Percentiles rank a stretch among this genome's conserved stretches.
Conservation (phyloP, 2,113 vertebrate species). For the Hippocampus barbouri region DNA sequence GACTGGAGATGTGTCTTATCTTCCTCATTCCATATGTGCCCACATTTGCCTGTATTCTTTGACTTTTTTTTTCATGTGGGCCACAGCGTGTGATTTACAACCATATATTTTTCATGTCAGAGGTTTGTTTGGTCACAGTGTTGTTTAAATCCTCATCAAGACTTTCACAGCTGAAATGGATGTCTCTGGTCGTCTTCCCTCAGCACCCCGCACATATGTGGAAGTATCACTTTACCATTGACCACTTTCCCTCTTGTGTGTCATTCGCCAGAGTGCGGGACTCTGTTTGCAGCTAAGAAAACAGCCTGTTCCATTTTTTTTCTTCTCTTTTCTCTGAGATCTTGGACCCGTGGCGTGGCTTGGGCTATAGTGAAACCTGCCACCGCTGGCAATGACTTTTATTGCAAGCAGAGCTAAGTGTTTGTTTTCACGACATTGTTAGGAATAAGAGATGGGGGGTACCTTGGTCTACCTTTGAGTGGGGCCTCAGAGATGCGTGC, state of each 20-base stretch:
- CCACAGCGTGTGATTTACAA: conserved; percentile 20
- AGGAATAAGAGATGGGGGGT: conserved; percentile 58
- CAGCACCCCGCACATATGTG: conserved; percentile 63
- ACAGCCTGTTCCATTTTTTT: conserved; percentile 36
- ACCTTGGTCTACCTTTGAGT: conserved; percentile 60
- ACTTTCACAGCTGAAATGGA: conserved; percentile 56
- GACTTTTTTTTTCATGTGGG: neutral
- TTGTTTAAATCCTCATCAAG: conserved; percentile 71
- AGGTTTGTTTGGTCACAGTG: conserved; percentile 68
- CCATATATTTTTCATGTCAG: conserved; percentile 22
- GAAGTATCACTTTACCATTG: conserved; percentile 68
- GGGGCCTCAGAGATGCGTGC: conserved; percentile 64
- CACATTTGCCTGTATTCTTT: conserved; percentile 1
- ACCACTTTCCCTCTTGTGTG: conserved; percentile 50
- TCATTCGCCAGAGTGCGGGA: conserved; percentile 48
- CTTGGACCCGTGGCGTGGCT: conserved; percentile 58
- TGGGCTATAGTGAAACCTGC: conserved; percentile 56
- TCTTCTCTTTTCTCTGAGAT: conserved; percentile 34
- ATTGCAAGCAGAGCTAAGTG: conserved; percentile 68
- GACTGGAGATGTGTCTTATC: conserved; percentile 10
- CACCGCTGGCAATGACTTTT: conserved; percentile 55
- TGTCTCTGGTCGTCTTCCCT: conserved; percentile 56
- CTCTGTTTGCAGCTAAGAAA: conserved; percentile 68
- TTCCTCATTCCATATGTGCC: conserved; percentile 7
- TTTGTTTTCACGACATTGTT: conserved; percentile 69